Base-by-base conservation (phyloP, 2,797 vertebrate species). In the Anisognathus igniventris region DNA sequence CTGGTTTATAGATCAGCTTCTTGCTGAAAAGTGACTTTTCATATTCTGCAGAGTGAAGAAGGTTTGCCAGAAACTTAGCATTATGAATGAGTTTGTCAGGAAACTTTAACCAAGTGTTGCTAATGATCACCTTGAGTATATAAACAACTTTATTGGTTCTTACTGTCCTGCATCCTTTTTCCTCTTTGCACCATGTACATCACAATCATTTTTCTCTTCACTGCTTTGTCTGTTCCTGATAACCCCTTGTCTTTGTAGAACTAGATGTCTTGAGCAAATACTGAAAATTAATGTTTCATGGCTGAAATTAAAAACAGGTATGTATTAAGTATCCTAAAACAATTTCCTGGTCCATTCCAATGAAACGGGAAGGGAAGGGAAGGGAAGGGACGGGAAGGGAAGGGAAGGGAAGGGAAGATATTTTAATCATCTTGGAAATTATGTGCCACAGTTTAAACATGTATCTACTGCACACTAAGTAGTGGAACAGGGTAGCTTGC, bases 51-150 rank as follows among this genome's bases (percentile, higher is more conserved):
- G 90, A 84, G 78, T 72, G 20, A 68, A 81, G 50, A 78, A n/a
- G 23, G 22, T 53, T 72, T 92, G 74, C 84, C 94, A 93, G 66
- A 90, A 91, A 53, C 33, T 75, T 62, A 86, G 20, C 40, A 45
- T 88, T 95, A 88, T 86, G 57, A 92, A 89, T 65, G 54, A 86
- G 14, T 93, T 93, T 86, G 42, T 83, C 44, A 39, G 53, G 37
- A 83, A 78, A 80, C 17, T 87, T 77, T 75, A 89, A 88, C 31
- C 37, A 92, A 83, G 24, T 58, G 40, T 44, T 91, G 50, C 37
- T 85, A 93, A 92, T 58, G 47, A 58, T 77, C 61, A 72, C 57
- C 89, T 60, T 83, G 86, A 92, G 42, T 65, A 81, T 72, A 89
- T 54, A 75, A 92, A 77, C 28, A 62, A 45, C 28, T 87, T 85